A percentile compares a stretch with the other conserved stretches of the same genome.
phyloP scores from a whole-genome alignment of 2,797 vertebrate species.

The Hephaestus fuliginosus region DNA sequence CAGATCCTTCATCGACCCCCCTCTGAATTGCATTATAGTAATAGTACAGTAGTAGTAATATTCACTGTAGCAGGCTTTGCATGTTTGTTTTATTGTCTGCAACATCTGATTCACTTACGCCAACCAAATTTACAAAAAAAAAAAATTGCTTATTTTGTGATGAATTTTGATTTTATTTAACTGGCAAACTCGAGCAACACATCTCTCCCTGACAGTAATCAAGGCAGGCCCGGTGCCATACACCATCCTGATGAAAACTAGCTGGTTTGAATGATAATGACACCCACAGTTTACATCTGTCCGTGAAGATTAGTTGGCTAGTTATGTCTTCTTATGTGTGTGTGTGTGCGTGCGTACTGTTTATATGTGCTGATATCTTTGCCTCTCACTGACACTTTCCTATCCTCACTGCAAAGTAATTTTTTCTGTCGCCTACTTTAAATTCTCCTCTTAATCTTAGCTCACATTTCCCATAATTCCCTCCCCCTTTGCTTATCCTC shows the following conservation, averaged over 20 bases:
- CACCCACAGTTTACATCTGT: slow-evolving; percentile 4
- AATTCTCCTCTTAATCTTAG: background rate
- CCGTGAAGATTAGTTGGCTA: background rate
- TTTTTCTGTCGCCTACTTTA: background rate
- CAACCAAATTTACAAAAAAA: background rate
- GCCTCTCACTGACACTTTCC: background rate
- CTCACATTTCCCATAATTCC: background rate
- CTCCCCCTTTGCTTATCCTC: background rate
- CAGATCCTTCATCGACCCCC: background rate
- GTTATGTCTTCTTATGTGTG: slow-evolving; percentile 1
- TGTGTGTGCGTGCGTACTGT: background rate
- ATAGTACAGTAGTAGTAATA: too few relatives aligned
- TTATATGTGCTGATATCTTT: background rate
- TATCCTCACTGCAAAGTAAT: background rate
- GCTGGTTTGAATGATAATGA: slow-evolving; percentile 1
- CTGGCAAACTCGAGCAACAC: background rate
- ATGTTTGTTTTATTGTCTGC: background rate
- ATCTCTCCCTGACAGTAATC: slow-evolving; percentile 20
- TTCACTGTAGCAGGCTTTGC: too few relatives aligned
- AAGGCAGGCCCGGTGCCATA: background rate
- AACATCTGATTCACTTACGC: background rate
- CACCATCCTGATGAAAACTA: background rate
- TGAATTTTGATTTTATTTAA: background rate
- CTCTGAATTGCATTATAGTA: background rate
- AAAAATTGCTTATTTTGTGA: background rate